Evolutionary conservation across 2,113 vertebrate species (phyloP).

Genomic region (Oophaga pumilio): DNA sequence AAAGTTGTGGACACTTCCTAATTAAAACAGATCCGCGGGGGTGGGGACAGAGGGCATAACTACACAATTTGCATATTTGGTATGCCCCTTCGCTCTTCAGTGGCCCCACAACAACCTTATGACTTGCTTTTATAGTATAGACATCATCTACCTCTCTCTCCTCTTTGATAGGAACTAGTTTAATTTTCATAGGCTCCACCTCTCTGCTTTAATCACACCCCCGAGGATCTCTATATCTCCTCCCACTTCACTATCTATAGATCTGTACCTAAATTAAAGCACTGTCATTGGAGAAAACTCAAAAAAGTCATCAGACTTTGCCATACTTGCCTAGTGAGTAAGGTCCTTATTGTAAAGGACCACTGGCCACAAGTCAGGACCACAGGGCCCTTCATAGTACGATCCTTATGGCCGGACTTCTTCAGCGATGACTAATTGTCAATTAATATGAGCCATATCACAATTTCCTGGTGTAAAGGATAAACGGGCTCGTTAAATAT

Average conservation of each 20-base stretch:
- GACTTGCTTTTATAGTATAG: too few relatives aligned
- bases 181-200: not conserved
- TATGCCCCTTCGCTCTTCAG: too few relatives aligned
- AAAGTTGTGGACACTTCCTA: too few relatives aligned
- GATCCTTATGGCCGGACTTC: not conserved
- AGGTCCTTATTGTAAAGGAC: not conserved
- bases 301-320: too few relatives aligned
- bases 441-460: slow-evolving; percentile 4
- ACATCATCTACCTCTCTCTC: too few relatives aligned
- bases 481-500: slow-evolving; percentile 9
- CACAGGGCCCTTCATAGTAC: not conserved
- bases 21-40: too few relatives aligned
- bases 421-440: not conserved
- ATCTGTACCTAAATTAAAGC: too few relatives aligned
- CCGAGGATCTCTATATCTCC: not conserved
- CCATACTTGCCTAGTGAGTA: not conserved
- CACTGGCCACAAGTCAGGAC: not conserved
- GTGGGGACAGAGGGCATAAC: too few relatives aligned
- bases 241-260: not conserved
- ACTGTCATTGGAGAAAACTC: too few relatives aligned
- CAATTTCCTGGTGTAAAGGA: not conserved
- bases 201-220: not conserved
- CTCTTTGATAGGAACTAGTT: too few relatives aligned
- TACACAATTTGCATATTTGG: too few relatives aligned
- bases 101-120: too few relatives aligned